A percentile compares a stretch with the other conserved stretches of the same genome.
Conservation (phyloP, 1,140 invertebrate species). For the Macrotrachela quadricornifera region DNA sequence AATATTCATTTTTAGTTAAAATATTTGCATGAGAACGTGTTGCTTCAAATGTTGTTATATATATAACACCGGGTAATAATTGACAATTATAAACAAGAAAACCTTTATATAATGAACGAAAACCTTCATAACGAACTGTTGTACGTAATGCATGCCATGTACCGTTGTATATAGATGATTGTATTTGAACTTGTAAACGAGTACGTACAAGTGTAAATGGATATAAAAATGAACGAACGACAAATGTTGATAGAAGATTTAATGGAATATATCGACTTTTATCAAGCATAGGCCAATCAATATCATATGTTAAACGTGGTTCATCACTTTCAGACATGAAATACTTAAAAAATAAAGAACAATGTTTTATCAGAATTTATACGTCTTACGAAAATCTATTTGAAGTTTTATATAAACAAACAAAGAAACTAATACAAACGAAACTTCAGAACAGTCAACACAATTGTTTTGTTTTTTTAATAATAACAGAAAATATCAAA, state of each 20-base stretch:
- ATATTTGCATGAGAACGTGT: constrained; percentile 44
- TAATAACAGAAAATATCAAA: too few species aligned
- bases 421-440: too few species aligned
- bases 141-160: constrained; percentile 71
- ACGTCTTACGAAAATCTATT: too few species aligned
- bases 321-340: too few species aligned
- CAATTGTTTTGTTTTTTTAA: too few species aligned
- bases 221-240: constrained; percentile 68
- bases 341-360: too few species aligned
- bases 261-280: constrained; percentile 73
- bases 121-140: constrained; percentile 65
- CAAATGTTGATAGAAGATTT: constrained; percentile 62
- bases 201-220: constrained; percentile 91
- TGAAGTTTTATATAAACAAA: too few species aligned
- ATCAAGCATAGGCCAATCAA: constrained; percentile 97
- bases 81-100: constrained; percentile 76
- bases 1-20: constrained; percentile 10
- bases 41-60: constrained; percentile 84
- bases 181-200: constrained; percentile 48
- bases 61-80: constrained; percentile 56
- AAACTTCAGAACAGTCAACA: too few species aligned
- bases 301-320: constrained; percentile 21
- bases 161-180: constrained; percentile 43
- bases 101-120: constrained; percentile 68
- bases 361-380: too few species aligned